Conservation (phyloP, 2,888 invertebrate species). For the Ophion ellenae region DNA sequence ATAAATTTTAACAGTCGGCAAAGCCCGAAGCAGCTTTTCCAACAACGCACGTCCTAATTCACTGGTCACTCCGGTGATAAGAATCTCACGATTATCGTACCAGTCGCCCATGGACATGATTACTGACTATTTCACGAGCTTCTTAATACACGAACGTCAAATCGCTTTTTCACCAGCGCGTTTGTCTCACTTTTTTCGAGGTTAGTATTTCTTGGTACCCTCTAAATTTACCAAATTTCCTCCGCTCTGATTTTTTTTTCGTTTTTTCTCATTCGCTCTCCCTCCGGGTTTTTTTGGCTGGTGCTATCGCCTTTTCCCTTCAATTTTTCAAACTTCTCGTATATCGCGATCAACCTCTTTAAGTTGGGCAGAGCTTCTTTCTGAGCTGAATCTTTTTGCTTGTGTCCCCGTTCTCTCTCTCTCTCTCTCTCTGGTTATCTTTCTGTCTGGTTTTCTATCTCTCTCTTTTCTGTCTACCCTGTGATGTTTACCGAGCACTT, state of each 20-base stretch:
- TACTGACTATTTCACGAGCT: conserved; percentile 66
- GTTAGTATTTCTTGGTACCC: conserved; percentile 1
- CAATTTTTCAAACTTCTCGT: not conserved
- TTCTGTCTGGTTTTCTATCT: not conserved
- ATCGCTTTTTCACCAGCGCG: conserved; percentile 13
- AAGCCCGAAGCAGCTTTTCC: conserved; percentile 77
- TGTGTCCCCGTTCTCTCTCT: not conserved
- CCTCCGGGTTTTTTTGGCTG: not conserved
- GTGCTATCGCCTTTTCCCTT: not conserved
- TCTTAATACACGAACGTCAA: no score
- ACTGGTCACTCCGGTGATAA: conserved; percentile 78
- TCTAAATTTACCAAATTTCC: not conserved
- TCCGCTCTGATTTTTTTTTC: not conserved
- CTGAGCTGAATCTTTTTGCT: not conserved
- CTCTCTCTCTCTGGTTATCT: not conserved
- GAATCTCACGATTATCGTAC: conserved; percentile 77
- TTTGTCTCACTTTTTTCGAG: conserved; percentile 1
- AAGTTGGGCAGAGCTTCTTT: not conserved
- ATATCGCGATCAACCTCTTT: conserved; percentile 25
- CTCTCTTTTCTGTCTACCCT: not conserved
- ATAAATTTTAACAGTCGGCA: conserved; percentile 72
- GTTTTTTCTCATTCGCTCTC: not conserved
- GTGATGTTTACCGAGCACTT: conserved; percentile 18
- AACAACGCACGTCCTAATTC: conserved; percentile 76
- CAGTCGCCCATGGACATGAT: conserved; percentile 78